These are phyloP conservation scores for Leptopilina myrica DNA, from an alignment of 2,888 invertebrate genomes.

Conservation along the genomic window DNA sequence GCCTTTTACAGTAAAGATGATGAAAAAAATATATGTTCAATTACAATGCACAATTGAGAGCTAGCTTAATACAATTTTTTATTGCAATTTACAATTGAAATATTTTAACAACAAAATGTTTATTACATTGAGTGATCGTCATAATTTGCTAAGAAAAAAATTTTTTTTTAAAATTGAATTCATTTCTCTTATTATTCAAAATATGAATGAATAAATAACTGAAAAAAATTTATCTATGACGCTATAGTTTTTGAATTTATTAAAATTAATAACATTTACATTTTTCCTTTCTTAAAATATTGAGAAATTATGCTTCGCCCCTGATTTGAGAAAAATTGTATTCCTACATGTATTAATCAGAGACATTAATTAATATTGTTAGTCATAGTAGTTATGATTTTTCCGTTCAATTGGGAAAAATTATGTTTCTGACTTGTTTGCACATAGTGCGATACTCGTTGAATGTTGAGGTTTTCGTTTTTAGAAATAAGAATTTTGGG, in stretches of 20 bases:
- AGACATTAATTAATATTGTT: slow-evolving; percentile 11
- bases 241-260: too few relatives aligned
- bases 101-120: neutral
- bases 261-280: too few relatives aligned
- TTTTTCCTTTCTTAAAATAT: neutral
- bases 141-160: neutral
- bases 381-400: slow-evolving; percentile 10
- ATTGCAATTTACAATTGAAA: neutral
- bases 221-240: too few relatives aligned
- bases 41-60: too few relatives aligned
- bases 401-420: neutral
- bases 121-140: neutral
- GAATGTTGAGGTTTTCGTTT: slow-evolving; percentile 30
- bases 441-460: slow-evolving; percentile 35
- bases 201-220: too few relatives aligned
- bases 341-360: slow-evolving; percentile 18
- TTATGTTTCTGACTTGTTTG: slow-evolving; percentile 34
- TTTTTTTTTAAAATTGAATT: neutral
- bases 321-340: neutral
- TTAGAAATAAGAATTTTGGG: slow-evolving; percentile 10
- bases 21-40: too few relatives aligned
- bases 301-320: neutral
- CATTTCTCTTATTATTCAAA: too few relatives aligned
- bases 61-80: too few relatives aligned
- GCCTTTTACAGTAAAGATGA: too few relatives aligned